Evolutionary conservation across 53 echinoderm and acorn worm species (phyloP).

Genomic region (Astropecten irregularis): DNA sequence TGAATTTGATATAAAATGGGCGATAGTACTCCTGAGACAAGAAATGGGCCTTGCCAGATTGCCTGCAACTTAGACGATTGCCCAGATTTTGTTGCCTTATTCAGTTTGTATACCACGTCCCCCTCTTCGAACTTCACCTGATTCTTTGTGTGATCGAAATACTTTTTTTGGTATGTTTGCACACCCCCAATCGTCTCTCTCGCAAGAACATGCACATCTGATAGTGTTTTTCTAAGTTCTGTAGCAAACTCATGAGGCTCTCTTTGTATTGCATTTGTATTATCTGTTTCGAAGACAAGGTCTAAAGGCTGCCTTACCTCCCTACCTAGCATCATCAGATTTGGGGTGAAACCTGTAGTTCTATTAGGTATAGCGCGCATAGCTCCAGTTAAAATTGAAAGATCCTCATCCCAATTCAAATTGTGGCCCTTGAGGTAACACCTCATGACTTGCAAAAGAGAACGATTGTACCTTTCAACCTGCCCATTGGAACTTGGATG

Average conservation of each 20-base stretch:
- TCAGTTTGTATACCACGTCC: background rate
- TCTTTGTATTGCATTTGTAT: background rate
- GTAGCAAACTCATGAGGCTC: background rate
- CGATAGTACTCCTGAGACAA: background rate
- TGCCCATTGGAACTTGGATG: conserved; percentile 66
- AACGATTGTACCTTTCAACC: background rate
- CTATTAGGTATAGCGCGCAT: background rate
- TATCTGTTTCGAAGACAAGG: background rate
- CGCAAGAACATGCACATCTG: background rate
- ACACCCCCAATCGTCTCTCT: background rate
- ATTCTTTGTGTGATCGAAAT: background rate
- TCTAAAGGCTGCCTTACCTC: too few relatives aligned
- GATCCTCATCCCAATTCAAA: conserved; percentile 2
- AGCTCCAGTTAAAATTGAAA: conserved; percentile 9
- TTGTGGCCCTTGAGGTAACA: background rate
- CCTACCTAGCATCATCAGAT: background rate
- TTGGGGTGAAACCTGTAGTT: background rate
- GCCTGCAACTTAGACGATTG: background rate
- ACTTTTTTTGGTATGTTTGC: conserved; percentile 2
- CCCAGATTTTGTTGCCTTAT: background rate
- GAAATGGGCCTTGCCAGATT: background rate
- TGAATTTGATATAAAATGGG: background rate
- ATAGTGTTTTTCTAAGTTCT: background rate
- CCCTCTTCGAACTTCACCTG: background rate
- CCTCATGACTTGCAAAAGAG: background rate